A percentile compares a stretch with the other conserved stretches of the same genome.
These are phyloP conservation scores for Danio rerio DNA, from an alignment of 2,113 vertebrate genomes.

Conservation along the genomic window DNA sequence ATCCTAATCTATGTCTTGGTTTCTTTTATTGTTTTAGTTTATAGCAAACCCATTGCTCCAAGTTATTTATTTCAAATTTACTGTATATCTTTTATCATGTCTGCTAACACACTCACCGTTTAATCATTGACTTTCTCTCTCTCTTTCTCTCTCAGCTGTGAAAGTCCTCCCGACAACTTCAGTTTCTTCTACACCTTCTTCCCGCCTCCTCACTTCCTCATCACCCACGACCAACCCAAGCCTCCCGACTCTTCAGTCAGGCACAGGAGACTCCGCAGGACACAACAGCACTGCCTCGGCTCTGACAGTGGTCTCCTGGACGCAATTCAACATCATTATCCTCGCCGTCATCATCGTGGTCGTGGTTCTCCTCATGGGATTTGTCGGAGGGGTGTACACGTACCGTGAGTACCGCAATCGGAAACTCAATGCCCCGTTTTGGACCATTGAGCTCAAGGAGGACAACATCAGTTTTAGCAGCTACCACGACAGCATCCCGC, in stretches of 20 bases:
- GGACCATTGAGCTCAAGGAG: conserved; percentile 99
- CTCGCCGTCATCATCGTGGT: conserved; percentile 95
- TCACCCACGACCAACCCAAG: conserved; percentile 57
- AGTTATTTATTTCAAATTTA: neutral
- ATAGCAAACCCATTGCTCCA: neutral
- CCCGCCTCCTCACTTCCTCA: conserved; percentile 65
- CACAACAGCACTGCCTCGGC: conserved; percentile 86
- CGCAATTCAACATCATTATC: conserved; percentile 96
- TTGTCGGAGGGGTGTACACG: conserved; percentile 94
- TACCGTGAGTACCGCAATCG: conserved; percentile 96
- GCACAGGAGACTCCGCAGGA: conserved; percentile 79
- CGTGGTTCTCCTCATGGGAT: conserved; percentile 91
- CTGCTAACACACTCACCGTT: neutral
- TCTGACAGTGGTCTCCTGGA: conserved; percentile 93
- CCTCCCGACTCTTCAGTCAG: conserved; percentile 66
- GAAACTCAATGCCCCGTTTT: conserved; percentile 98
- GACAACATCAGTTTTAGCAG: conserved; percentile 99
- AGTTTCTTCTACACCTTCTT: conserved; percentile 1
- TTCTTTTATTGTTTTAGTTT: neutral
- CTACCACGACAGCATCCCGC: conserved; percentile 98
- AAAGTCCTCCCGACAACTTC: conserved; percentile 55
- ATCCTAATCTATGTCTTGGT: neutral
- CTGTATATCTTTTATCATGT: neutral
- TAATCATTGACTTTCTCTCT: neutral
- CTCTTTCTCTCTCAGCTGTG: conserved; percentile 56